Conservation (phyloP, 2,888 invertebrate species). For the Epistrophe grossulariae region DNA sequence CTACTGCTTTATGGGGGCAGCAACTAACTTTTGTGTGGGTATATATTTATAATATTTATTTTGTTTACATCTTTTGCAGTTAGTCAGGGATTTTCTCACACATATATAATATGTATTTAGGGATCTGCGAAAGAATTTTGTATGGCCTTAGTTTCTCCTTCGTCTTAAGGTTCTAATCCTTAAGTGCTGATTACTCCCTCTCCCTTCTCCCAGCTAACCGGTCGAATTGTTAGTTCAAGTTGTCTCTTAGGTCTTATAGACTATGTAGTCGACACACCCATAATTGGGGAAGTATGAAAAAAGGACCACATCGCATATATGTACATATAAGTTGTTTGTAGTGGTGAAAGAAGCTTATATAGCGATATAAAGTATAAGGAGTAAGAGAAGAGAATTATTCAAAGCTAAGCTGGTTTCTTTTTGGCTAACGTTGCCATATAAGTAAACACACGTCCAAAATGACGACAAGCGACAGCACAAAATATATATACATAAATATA, state of each 20-base stretch:
- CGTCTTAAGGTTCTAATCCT: constrained; percentile 59
- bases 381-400: constrained; percentile 59
- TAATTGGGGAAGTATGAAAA: not conserved
- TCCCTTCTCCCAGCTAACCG: not conserved
- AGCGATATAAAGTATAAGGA: constrained; percentile 3
- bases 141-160: constrained; percentile 19
- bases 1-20: not conserved
- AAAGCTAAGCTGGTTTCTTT: constrained; percentile 51
- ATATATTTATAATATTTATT: constrained; percentile 57
- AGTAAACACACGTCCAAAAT: constrained; percentile 67
- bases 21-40: constrained; percentile 4
- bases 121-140: constrained; percentile 32
- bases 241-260: not conserved
- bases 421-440: constrained; percentile 39
- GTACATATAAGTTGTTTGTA: not conserved
- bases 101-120: not conserved
- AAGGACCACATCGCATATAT: not conserved
- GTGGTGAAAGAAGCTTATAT: not conserved
- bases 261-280: not conserved
- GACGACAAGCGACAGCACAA: constrained; percentile 37
- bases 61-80: constrained; percentile 68
- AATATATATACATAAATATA: not conserved
- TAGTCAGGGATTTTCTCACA: constrained; percentile 58
- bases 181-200: constrained; percentile 61
- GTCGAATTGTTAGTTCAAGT: not conserved